These are phyloP conservation scores for Osmerus mordax DNA, from an alignment of 2,113 vertebrate species.

Conservation along the genomic window DNA sequence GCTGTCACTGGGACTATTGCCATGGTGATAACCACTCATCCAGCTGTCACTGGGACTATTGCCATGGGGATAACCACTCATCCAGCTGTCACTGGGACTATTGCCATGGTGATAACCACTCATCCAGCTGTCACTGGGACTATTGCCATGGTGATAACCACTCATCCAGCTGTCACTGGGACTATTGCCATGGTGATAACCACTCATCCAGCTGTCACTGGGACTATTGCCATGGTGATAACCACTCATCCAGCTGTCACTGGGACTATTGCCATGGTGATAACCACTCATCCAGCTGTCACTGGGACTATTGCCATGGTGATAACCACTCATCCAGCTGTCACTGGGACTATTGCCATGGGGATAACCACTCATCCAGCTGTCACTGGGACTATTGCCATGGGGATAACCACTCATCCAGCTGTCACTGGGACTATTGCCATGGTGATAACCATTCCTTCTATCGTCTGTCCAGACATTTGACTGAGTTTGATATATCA, in stretches of 20 bases:
- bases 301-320: not conserved
- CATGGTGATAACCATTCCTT: not conserved
- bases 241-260: no score
- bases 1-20: not conserved
- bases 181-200: not conserved
- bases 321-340: no score
- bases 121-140: not conserved
- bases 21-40: not conserved
- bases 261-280: conserved; percentile 1
- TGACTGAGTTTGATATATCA: no score
- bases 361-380: no score
- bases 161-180: not conserved
- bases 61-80: not conserved
- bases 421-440: not conserved
- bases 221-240: conserved; percentile 1
- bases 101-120: not conserved
- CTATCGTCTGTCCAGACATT: no score
- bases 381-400: not conserved
- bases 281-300: no score
- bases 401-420: not conserved
- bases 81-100: not conserved
- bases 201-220: no score
- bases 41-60: not conserved
- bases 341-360: not conserved
- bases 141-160: not conserved